Base-by-base conservation (phyloP, 2,797 vertebrate species). In the Takifugu ocellatus region DNA sequence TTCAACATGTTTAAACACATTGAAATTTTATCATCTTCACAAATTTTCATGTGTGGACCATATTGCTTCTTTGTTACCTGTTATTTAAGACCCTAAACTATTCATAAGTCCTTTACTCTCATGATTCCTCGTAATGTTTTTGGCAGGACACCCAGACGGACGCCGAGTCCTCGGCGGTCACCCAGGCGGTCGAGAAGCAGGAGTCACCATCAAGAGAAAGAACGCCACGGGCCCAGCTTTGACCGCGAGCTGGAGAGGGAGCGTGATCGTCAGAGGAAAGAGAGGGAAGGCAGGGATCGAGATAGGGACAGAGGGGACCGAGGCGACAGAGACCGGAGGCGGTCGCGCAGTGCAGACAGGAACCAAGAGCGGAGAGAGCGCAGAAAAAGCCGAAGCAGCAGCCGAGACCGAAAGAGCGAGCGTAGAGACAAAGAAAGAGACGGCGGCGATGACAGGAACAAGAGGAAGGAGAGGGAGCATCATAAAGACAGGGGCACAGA, bases 221-320 rank as follows among this genome's bases (percentile, higher is more conserved):
- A 94, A 0, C 90, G 91, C 48, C 94, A 92, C 0, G 94, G 95
- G 15, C 94, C 94, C 74, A 98, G 93, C 83, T 99, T 98, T 43
- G 96, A 99, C 56, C 92, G 92, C 61, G 97, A 99, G 72, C 89
- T 98, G 73, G 97, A 99, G 82, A 91, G 95, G 80, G 97, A 99
- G 67, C 83, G 90, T 0, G 91, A 93, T 60, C 86, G 91, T 0
- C 91, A 93, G 72, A 87, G 80, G 72, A 92, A 92, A 68, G 92
- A 93, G 69, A 77, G 83, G 61, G 91, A 84, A 9, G 75, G 84
- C 31, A 73, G 84, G 61, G 87, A 94, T 47, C 72, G 91, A 50
- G 93, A 67, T 15, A 72, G 84, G 83, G 96, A 98, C 15, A 91
- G 94, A 43, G 77, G 78, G 17, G 86, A 70, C 3, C 72, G 91